These are phyloP conservation scores for Amphilophus citrinellus DNA, from an alignment of 2,113 vertebrate species.

Conservation along the genomic window DNA sequence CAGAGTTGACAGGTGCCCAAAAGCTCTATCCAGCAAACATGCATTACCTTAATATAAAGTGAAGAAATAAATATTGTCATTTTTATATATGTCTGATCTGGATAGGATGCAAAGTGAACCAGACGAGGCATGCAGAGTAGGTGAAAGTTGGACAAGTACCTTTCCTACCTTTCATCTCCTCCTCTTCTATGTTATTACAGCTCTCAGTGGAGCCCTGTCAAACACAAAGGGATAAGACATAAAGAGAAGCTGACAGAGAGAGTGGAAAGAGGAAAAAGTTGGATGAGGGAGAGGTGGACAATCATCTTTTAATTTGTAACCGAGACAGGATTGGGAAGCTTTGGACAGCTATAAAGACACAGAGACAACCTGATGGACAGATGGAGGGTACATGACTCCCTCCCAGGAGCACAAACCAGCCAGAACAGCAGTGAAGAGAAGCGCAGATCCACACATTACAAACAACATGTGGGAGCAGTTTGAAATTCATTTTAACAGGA, in stretches of 20 bases:
- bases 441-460: slow-evolving; percentile 36
- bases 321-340: slow-evolving; percentile 2
- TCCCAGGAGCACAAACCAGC: slow-evolving; percentile 81
- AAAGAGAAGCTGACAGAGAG: slow-evolving; percentile 4
- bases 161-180: slow-evolving; percentile 97
- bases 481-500: neutral
- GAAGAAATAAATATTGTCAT: neutral
- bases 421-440: slow-evolving; percentile 53
- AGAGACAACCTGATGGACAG: slow-evolving; percentile 43
- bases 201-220: slow-evolving; percentile 96
- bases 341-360: slow-evolving; percentile 32
- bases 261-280: neutral
- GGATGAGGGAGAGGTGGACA: neutral
- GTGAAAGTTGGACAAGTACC: slow-evolving; percentile 81
- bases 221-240: slow-evolving; percentile 8
- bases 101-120: slow-evolving; percentile 13
- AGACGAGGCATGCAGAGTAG: slow-evolving; percentile 73
- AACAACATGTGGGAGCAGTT: slow-evolving; percentile 16
- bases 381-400: slow-evolving; percentile 54
- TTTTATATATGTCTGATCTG: slow-evolving; percentile 6
- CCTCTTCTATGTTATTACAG: slow-evolving; percentile 97
- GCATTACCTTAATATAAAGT: neutral
- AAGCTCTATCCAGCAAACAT: neutral
- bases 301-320: neutral
- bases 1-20: neutral